Evolutionary conservation across 2,797 vertebrate genomes (phyloP).

Genomic region (Liasis olivaceus): DNA sequence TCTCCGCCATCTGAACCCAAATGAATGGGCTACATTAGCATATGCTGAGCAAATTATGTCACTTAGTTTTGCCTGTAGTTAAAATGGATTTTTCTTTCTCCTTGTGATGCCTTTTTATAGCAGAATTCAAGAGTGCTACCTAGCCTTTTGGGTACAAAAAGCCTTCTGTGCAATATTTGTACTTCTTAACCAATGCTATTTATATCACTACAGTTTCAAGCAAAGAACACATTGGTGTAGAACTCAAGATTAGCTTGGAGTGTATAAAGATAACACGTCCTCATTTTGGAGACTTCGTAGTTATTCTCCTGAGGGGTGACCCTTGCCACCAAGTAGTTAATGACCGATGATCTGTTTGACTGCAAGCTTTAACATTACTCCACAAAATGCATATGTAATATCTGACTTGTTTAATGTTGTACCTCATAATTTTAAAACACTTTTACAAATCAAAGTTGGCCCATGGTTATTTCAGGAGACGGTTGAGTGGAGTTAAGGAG

Average conservation of each 20-base stretch:
- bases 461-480: not conserved
- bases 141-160: constrained; percentile 14
- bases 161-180: not conserved
- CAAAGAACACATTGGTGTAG: not conserved
- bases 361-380: not conserved
- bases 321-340: not conserved
- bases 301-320: not conserved
- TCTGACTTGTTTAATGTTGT: not conserved
- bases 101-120: not conserved
- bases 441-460: not conserved
- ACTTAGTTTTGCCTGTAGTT: constrained; percentile 5
- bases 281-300: not conserved
- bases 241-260: constrained; percentile 20
- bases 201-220: constrained; percentile 17
- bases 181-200: constrained; percentile 5
- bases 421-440: not conserved
- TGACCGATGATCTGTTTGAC: not conserved
- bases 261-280: not conserved
- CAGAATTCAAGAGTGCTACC: not conserved
- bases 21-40: constrained; percentile 8
- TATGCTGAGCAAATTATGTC: not conserved
- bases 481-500: not conserved
- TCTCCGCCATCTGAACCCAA: not conserved
- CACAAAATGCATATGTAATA: not conserved
- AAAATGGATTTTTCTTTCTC: not conserved